These are phyloP conservation scores for Campylorhamphus procurvoides DNA, from an alignment of 2,113 vertebrate genomes.

Conservation along the genomic window DNA sequence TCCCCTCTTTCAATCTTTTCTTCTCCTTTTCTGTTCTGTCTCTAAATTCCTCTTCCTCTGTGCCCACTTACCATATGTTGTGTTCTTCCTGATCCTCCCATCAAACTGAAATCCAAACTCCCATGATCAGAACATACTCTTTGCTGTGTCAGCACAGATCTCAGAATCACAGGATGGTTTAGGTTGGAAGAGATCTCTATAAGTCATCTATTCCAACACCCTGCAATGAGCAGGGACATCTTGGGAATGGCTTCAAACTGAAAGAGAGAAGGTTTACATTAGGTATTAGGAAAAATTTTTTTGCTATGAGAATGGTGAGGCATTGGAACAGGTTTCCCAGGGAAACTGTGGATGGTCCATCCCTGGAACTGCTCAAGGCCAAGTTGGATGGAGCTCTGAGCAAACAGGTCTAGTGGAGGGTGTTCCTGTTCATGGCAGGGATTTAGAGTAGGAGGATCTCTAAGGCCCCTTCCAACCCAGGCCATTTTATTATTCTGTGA, in stretches of 20 bases:
- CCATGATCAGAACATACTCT: background rate
- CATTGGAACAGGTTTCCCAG: accelerated
- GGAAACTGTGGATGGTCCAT: background rate
- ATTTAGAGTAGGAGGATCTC: background rate
- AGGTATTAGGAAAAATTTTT: background rate
- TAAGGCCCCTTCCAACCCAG: too few species aligned
- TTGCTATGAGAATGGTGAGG: accelerated
- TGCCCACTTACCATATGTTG: background rate
- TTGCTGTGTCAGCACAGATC: background rate
- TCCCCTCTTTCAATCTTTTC: background rate
- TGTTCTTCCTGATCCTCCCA: background rate
- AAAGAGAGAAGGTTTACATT: background rate
- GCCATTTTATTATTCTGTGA: too few species aligned
- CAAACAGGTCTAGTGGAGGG: background rate
- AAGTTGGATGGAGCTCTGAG: accelerated
- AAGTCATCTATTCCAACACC: background rate
- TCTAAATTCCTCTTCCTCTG: background rate
- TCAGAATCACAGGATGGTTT: background rate
- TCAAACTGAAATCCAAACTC: background rate
- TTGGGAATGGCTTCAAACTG: background rate
- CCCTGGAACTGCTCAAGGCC: background rate
- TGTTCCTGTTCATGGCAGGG: background rate
- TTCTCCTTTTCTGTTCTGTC: background rate
- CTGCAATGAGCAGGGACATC: background rate
- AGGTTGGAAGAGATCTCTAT: background rate